Evolutionary conservation across 2,113 vertebrate species (phyloP).

Genomic region (rabbit (Oryctolagus cuniculus)): DNA sequence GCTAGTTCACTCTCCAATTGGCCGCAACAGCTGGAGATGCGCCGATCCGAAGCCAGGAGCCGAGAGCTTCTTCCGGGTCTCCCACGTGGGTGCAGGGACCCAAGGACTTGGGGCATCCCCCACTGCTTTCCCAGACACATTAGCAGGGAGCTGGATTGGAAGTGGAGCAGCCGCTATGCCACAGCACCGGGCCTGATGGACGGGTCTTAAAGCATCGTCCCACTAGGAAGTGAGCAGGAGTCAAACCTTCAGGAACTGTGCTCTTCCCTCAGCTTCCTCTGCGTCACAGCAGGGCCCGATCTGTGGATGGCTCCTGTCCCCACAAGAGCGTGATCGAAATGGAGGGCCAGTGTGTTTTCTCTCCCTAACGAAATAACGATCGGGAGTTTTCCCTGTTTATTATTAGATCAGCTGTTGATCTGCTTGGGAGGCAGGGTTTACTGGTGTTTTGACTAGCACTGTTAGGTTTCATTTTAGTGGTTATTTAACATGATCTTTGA

Average conservation of each 20-base stretch:
- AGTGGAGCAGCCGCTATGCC: no score
- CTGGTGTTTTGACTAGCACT: constrained; percentile 3
- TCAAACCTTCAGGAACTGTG: background rate
- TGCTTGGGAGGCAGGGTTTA: background rate
- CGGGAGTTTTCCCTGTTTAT: background rate
- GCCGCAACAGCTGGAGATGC: no score
- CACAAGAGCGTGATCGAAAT: background rate
- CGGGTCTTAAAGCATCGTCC: background rate
- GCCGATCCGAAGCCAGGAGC: no score
- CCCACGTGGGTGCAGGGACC: no score
- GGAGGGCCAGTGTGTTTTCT: background rate
- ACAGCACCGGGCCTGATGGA: no score
- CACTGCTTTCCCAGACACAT: no score
- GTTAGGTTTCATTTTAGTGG: background rate
- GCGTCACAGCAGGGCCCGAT: background rate
- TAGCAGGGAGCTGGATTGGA: no score
- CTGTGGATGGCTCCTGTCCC: background rate
- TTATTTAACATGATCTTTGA: constrained; percentile 18
- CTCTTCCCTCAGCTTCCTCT: background rate
- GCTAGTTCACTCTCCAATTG: no score
- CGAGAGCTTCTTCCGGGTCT: no score
- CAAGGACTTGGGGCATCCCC: no score
- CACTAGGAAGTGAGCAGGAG: background rate
- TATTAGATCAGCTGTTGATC: constrained; percentile 17
- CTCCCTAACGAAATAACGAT: background rate